phyloP scores from a whole-genome alignment of 1,140 invertebrate genomes.

The Drosophila asahinai region DNA sequence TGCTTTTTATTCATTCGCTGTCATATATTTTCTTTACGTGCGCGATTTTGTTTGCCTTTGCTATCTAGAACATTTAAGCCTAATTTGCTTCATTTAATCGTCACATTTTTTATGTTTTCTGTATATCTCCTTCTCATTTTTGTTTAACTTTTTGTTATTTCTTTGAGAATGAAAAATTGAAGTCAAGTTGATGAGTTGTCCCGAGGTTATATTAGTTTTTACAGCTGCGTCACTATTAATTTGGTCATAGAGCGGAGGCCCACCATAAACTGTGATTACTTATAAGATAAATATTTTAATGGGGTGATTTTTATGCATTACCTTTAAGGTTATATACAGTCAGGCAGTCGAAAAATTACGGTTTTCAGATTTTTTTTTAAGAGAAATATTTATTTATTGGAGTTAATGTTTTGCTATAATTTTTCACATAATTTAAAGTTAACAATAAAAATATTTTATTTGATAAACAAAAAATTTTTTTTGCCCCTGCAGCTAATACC shows the following conservation, averaged over 20 bases:
- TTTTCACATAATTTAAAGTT: too few species aligned
- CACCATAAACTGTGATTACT: slow-evolving; percentile 2
- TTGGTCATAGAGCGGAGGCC: too few species aligned
- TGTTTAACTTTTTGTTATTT: slow-evolving; percentile 35
- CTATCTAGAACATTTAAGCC: slow-evolving; percentile 78
- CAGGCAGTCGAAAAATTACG: too few species aligned
- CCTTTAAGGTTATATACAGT: too few species aligned
- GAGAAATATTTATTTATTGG: too few species aligned
- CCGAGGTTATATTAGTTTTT: slow-evolving; percentile 8
- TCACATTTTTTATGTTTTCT: slow-evolving; percentile 72
- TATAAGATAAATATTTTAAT: slow-evolving; percentile 1
- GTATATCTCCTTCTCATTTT: slow-evolving; percentile 5
- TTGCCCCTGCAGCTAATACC: too few species aligned
- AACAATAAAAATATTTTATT: too few species aligned
- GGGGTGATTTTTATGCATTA: neutral
- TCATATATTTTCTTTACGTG: slow-evolving; percentile 68
- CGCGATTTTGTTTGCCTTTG: slow-evolving; percentile 55
- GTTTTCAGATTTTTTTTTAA: too few species aligned
- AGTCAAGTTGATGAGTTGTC: slow-evolving; percentile 33
- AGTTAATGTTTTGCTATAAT: too few species aligned
- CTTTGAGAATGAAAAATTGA: slow-evolving; percentile 30
- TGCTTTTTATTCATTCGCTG: slow-evolving; percentile 20
- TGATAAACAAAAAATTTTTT: too few species aligned
- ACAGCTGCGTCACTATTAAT: neutral
- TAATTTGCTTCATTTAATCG: slow-evolving; percentile 78